Evolutionary conservation across 2,888 invertebrate genomes (phyloP).

Genomic region (Apoda limacodes): DNA sequence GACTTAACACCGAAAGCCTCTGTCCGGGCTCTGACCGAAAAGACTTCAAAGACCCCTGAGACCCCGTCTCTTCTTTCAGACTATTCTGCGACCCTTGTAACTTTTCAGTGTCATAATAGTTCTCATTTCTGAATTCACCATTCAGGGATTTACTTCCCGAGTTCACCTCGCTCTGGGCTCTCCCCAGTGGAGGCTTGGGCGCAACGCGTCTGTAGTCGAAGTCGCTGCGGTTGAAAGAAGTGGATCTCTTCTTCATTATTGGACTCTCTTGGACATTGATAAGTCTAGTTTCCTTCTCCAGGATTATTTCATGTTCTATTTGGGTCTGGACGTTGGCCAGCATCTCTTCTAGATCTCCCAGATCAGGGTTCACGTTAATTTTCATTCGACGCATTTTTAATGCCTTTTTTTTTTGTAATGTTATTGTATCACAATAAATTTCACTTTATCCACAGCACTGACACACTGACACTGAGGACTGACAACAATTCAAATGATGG

Average conservation of each 20-base stretch:
- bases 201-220: constrained; percentile 35
- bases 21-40: constrained; percentile 50
- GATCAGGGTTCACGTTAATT: constrained; percentile 50
- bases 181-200: constrained; percentile 32
- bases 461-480: too few relatives aligned
- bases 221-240: constrained; percentile 39
- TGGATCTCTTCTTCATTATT: constrained; percentile 37
- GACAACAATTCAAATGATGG: too few relatives aligned
- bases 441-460: constrained; percentile 7
- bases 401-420: constrained; percentile 5
- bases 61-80: constrained; percentile 43
- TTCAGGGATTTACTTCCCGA: constrained; percentile 29
- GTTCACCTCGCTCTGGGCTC: constrained; percentile 28
- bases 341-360: constrained; percentile 63
- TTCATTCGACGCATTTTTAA: constrained; percentile 45
- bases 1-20: constrained; percentile 41
- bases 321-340: constrained; percentile 58
- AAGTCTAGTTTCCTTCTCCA: constrained; percentile 45
- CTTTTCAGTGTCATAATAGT: constrained; percentile 24
- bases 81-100: constrained; percentile 42
- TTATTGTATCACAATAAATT: constrained; percentile 13
- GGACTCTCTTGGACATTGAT: constrained; percentile 52
- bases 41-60: constrained; percentile 45
- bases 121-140: constrained; percentile 30
- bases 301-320: constrained; percentile 55